Evolutionary conservation across 1,140 invertebrate genomes (phyloP), one percentile per base, ranked within the genome.

Genomic region (Rhagoletis pomonella): DNA sequence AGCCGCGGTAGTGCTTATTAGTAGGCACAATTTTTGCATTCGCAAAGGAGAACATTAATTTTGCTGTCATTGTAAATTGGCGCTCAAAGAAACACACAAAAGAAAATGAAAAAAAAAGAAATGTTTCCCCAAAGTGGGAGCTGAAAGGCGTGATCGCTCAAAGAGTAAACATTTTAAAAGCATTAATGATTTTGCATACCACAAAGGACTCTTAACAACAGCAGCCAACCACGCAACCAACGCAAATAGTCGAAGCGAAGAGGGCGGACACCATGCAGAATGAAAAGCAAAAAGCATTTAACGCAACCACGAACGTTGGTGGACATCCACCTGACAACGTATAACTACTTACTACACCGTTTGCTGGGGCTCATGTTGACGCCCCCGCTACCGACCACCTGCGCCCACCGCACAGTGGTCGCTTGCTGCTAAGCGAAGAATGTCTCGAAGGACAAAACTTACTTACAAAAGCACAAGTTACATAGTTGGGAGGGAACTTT

Each of bases 131-230:
- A n/a, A 47, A 17, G 44, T 47, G 44, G 69, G 44, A 47, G 50
- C 29, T 42, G 50, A 10, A 55, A 62, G 84, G 84, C 84, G 84
- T 85, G 85, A 17, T 64, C 85, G 55, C 58, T 14, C 7, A 86
- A n/a, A 65, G n/a, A 86, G 85, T 86, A 86, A 86, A 86, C 85
- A 86, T 9, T 86, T 86, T 86, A 86, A 86, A 86, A 65, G 59
- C 85, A 29, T 62, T 29, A 86, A 81, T 81, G 73, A 50, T 81
- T 81, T 81, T 81, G 47, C 73, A 81, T 81, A 81, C n/a, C 73
- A 29, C 73, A 81, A 73, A 55, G 73, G 50, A 55, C 6, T 3
- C n/a, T 73, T 55, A 7, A 55, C 50, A 29, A 29, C 50, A 29
- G 47, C 73, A 58, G 12, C 47, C 5, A 10, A 29, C 73, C 14